Evolutionary conservation across 2,888 invertebrate species (phyloP).

Genomic region (Sisyra nigra): DNA sequence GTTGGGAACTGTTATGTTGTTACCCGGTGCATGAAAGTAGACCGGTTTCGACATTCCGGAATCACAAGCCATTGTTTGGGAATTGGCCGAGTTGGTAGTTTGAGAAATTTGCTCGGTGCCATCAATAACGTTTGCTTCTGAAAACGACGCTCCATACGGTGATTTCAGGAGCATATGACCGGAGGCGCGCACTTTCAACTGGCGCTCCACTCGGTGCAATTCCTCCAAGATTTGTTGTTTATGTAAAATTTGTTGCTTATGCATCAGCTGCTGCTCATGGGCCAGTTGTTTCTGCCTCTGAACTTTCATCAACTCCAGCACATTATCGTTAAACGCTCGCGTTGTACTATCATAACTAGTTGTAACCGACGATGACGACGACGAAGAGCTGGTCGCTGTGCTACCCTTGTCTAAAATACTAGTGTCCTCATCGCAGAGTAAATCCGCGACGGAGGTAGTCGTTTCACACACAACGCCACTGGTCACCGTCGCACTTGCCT

Average conservation of each 20-base stretch:
- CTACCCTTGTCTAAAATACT: constrained; percentile 30
- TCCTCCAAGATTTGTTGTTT: constrained; percentile 58
- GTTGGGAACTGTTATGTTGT: constrained; percentile 26
- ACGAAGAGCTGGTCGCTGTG: constrained; percentile 16
- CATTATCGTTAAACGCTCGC: constrained; percentile 16
- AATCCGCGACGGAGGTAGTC: constrained; percentile 19
- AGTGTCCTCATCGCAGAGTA: constrained; percentile 31
- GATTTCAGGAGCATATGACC: constrained; percentile 19
- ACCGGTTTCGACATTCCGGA: constrained; percentile 26
- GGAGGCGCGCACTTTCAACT: constrained; percentile 34
- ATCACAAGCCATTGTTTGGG: constrained; percentile 26
- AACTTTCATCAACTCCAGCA: constrained; percentile 27
- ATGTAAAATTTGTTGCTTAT: constrained; percentile 45
- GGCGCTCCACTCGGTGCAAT: constrained; percentile 49
- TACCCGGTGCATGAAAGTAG: constrained; percentile 26
- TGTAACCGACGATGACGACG: constrained; percentile 11
- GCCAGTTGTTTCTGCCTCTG: constrained; percentile 17
- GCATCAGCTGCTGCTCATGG: constrained; percentile 15
- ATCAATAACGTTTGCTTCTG: constrained; percentile 14
- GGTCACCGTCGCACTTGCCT: constrained; percentile 19
- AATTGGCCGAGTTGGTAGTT: not conserved
- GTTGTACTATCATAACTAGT: constrained; percentile 2
- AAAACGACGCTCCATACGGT: constrained; percentile 17
- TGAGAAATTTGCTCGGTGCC: constrained; percentile 13
- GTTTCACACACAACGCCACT: constrained; percentile 20